These are phyloP conservation scores for Sebastes matsubarae DNA, from an alignment of 2,797 vertebrate genomes.

Conservation along the genomic window DNA sequence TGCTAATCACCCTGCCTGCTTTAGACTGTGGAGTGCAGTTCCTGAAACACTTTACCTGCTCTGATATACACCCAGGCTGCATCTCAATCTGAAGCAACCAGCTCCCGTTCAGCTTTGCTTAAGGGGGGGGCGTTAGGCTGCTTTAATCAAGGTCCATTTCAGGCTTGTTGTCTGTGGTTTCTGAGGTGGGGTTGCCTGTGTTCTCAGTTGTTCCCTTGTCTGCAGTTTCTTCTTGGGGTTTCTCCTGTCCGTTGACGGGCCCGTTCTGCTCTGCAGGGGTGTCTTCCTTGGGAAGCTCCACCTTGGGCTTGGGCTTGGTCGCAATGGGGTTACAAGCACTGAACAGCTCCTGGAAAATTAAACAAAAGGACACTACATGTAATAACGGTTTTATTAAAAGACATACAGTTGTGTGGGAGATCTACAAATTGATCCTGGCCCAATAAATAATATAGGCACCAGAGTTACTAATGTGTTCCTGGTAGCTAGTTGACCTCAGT, in stretches of 20 bases:
- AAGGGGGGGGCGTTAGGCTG: slow-evolving; percentile 16
- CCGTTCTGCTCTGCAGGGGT: slow-evolving; percentile 91
- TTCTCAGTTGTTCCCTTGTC: slow-evolving; percentile 73
- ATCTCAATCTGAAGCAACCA: slow-evolving; percentile 70
- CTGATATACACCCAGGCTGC: slow-evolving; percentile 65
- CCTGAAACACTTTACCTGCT: slow-evolving; percentile 68
- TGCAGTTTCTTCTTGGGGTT: slow-evolving; percentile 66
- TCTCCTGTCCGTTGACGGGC: slow-evolving; percentile 89
- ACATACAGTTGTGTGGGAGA: background rate
- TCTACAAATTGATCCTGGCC: background rate
- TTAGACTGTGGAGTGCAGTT: slow-evolving; percentile 68
- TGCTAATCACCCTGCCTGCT: slow-evolving; percentile 67
- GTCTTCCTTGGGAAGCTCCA: slow-evolving; percentile 95
- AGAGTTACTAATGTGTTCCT: background rate
- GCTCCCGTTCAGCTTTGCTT: slow-evolving; percentile 59
- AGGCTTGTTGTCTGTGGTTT: slow-evolving; percentile 88
- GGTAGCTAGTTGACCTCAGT: background rate
- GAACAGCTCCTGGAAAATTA: slow-evolving; percentile 78
- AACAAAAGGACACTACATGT: background rate
- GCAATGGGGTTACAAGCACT: slow-evolving; percentile 88
- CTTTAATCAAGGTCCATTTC: slow-evolving; percentile 98
- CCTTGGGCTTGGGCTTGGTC: slow-evolving; percentile 95
- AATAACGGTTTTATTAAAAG: background rate
- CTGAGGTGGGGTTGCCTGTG: slow-evolving; percentile 74
- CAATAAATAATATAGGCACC: background rate